A percentile compares a stretch with the other conserved stretches of the same genome.
phyloP scores from a whole-genome alignment of 2,888 invertebrate genomes.

The Xanthorhoe designata region DNA sequence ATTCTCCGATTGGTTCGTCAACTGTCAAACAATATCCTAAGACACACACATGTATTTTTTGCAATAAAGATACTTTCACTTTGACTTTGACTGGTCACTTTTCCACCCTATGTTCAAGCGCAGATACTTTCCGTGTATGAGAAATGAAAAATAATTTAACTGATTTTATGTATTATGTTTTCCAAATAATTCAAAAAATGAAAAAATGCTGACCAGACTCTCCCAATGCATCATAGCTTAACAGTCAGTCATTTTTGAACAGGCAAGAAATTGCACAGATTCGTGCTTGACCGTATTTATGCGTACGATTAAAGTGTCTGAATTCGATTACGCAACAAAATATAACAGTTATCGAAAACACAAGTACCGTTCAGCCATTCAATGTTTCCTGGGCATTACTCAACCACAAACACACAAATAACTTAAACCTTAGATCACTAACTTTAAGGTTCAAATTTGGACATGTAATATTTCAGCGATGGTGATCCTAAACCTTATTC shows the following conservation, averaged over 20 bases:
- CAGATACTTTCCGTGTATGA: too few species aligned
- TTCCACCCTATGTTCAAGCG: too few species aligned
- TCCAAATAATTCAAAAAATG: too few species aligned
- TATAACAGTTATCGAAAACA: conserved; percentile 28
- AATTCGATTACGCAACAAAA: conserved; percentile 22
- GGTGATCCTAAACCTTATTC: conserved; percentile 11
- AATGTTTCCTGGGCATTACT: conserved; percentile 22
- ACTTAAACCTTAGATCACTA: neutral
- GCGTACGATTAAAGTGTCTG: neutral
- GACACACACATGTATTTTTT: too few species aligned
- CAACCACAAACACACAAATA: neutral
- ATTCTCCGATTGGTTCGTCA: too few species aligned
- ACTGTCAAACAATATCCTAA: too few species aligned
- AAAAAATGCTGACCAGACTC: too few species aligned
- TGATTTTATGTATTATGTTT: too few species aligned
- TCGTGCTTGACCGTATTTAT: neutral
- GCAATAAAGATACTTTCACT: too few species aligned
- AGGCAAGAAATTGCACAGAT: neutral
- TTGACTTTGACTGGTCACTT: too few species aligned
- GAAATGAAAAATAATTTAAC: too few species aligned
- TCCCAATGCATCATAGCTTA: neutral
- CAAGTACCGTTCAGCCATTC: conserved; percentile 24
- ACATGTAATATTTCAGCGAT: neutral
- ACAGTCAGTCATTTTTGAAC: neutral
- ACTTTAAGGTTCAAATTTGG: conserved; percentile 14